phyloP scores from a whole-genome alignment of 2,888 invertebrate genomes.

The Scrobipalpa costella region DNA sequence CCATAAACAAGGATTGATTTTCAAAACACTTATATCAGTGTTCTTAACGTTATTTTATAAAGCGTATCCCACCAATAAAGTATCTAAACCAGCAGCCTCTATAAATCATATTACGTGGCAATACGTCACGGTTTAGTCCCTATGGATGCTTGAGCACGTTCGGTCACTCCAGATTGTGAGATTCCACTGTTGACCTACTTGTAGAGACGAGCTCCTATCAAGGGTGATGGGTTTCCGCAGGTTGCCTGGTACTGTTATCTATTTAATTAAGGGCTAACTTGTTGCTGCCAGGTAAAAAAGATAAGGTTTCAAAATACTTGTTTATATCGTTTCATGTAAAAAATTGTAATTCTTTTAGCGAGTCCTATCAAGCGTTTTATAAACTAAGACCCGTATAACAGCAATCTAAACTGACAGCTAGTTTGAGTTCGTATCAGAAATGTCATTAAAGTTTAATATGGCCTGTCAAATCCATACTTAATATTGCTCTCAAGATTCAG shows the following conservation, averaged over 20 bases:
- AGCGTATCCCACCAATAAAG: not conserved
- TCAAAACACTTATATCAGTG: not conserved
- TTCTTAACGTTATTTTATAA: not conserved
- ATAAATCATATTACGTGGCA: slow-evolving; percentile 10
- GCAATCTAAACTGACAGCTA: no score
- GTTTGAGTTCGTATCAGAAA: no score
- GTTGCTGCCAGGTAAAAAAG: not conserved
- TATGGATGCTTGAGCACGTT: slow-evolving; percentile 37
- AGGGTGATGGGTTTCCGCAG: not conserved
- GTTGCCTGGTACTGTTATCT: not conserved
- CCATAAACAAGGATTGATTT: no score
- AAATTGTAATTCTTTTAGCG: no score
- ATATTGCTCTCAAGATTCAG: no score
- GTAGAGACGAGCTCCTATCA: slow-evolving; percentile 5
- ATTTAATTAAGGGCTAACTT: slow-evolving; percentile 5
- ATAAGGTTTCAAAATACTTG: no score
- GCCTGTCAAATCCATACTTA: no score
- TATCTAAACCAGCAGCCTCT: not conserved
- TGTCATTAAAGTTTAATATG: no score
- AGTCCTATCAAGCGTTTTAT: no score
- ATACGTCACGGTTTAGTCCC: not conserved
- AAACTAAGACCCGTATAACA: no score
- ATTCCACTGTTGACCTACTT: slow-evolving; percentile 29
- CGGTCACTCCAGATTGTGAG: slow-evolving; percentile 22
- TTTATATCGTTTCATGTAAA: no score